These are phyloP conservation scores for Thalassaphorura encarpata DNA, from an alignment of 1,140 invertebrate species.

Conservation along the genomic window DNA sequence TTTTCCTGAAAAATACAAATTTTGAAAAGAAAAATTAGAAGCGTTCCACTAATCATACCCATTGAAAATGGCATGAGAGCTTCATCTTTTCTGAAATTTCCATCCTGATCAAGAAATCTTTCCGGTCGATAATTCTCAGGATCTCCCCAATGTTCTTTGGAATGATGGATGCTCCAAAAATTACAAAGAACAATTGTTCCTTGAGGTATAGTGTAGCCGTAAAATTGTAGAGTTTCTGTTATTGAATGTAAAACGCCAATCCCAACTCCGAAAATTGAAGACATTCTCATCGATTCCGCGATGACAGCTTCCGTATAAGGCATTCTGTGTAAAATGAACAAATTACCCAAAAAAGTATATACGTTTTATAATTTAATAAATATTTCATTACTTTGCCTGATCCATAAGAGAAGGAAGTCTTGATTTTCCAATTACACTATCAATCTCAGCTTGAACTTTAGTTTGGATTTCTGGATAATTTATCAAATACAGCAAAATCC, in stretches of 20 bases:
- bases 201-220: slow-evolving; percentile 43
- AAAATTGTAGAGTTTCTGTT: slow-evolving; percentile 24
- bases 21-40: no score
- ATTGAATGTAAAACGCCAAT: slow-evolving; percentile 4
- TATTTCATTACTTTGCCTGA: slow-evolving; percentile 50
- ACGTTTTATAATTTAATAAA: background rate
- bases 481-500: slow-evolving; percentile 1
- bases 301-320: slow-evolving; percentile 9
- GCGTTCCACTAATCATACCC: no score
- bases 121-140: slow-evolving; percentile 64
- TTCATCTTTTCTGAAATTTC: slow-evolving; percentile 38
- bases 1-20: no score
- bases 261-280: background rate
- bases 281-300: slow-evolving; percentile 38
- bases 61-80: background rate
- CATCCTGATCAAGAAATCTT: slow-evolving; percentile 54
- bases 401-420: slow-evolving; percentile 41
- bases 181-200: slow-evolving; percentile 71
- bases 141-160: slow-evolving; percentile 55
- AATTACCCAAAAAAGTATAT: background rate
- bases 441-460: slow-evolving; percentile 13
- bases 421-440: slow-evolving; percentile 1
- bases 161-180: slow-evolving; percentile 60
- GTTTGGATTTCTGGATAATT: slow-evolving; percentile 1
- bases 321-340: background rate